A percentile compares a stretch with the other conserved stretches of the same genome.
Conservation (phyloP, 2,888 invertebrate species). For the Cremastobaeus sp. region DNA sequence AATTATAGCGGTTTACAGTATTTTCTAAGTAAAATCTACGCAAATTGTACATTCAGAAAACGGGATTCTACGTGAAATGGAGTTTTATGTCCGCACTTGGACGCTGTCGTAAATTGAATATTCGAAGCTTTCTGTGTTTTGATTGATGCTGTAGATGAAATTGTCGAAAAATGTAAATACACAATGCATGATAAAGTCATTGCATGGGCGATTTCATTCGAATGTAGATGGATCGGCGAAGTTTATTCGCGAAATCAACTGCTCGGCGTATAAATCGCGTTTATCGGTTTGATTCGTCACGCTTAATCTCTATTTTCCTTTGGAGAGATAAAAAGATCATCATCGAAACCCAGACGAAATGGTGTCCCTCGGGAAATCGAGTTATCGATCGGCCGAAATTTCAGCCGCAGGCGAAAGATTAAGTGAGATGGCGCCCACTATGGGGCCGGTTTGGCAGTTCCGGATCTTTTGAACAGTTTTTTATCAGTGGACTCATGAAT, state of each 20-base stretch:
- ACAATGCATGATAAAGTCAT: too few species aligned
- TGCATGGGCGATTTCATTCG: too few species aligned
- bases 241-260: slow-evolving; percentile 15
- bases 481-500: too few species aligned
- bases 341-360: slow-evolving; percentile 29
- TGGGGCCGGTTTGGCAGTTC: slow-evolving; percentile 36
- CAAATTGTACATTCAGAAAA: too few species aligned
- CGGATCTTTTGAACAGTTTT: slow-evolving; percentile 2
- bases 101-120: too few species aligned
- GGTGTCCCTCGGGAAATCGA: slow-evolving; percentile 58
- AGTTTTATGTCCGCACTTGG: too few species aligned
- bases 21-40: too few species aligned
- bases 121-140: too few species aligned
- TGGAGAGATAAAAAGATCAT: slow-evolving; percentile 48
- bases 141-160: too few species aligned
- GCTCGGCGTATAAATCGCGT: slow-evolving; percentile 31
- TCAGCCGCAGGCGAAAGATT: slow-evolving; percentile 45
- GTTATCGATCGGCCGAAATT: slow-evolving; percentile 57
- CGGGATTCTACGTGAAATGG: too few species aligned
- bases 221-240: background rate
- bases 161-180: too few species aligned
- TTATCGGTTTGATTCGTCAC: slow-evolving; percentile 39
- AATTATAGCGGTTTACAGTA: too few species aligned
- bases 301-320: slow-evolving; percentile 46
- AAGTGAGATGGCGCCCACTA: slow-evolving; percentile 39